A percentile compares a stretch with the other conserved stretches of the same genome.
These are phyloP conservation scores for Nematopogon swammerdamellus DNA, from an alignment of 2,888 invertebrate genomes.

Conservation along the genomic window DNA sequence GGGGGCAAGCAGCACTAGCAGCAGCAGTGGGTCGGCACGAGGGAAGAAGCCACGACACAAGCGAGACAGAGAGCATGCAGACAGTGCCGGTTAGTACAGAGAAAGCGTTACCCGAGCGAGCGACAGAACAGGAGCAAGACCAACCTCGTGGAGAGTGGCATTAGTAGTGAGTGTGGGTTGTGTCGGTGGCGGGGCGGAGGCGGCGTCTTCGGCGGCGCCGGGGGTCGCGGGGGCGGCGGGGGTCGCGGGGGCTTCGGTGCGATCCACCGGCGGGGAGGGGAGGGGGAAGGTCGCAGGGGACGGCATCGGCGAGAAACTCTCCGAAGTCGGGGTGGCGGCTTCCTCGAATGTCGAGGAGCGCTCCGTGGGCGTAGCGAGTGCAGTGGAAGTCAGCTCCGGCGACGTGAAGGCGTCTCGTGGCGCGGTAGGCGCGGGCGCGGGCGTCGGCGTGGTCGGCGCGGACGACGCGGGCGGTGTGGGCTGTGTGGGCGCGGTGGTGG, in stretches of 20 bases:
- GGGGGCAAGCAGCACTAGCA: too few species aligned
- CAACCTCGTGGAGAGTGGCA: conserved; percentile 15
- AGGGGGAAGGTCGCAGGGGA: conserved; percentile 8
- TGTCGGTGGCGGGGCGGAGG: conserved; percentile 20
- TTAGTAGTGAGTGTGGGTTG: conserved; percentile 29
- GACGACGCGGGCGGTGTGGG: background rate
- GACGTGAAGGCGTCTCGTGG: background rate
- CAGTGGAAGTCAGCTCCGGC: background rate
- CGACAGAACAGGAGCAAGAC: background rate
- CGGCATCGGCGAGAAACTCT: conserved; percentile 7
- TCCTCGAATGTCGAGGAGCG: too few species aligned
- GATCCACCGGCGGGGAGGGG: conserved; percentile 13
- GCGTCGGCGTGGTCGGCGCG: background rate
- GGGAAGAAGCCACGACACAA: too few species aligned
- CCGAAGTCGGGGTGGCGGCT: conserved; percentile 7
- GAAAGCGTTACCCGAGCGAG: background rate
- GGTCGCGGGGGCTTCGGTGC: conserved; percentile 19
- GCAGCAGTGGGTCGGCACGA: too few species aligned
- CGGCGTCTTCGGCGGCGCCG: conserved; percentile 24
- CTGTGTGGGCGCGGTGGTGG: conserved; percentile 13
- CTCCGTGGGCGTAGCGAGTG: conserved; percentile 8
- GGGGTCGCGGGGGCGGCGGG: conserved; percentile 17
- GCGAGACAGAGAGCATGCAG: too few species aligned
- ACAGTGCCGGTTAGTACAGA: background rate
- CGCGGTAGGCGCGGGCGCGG: background rate